phyloP scores from a whole-genome alignment of 2,113 vertebrate genomes.

The Phaethon lepturus region DNA sequence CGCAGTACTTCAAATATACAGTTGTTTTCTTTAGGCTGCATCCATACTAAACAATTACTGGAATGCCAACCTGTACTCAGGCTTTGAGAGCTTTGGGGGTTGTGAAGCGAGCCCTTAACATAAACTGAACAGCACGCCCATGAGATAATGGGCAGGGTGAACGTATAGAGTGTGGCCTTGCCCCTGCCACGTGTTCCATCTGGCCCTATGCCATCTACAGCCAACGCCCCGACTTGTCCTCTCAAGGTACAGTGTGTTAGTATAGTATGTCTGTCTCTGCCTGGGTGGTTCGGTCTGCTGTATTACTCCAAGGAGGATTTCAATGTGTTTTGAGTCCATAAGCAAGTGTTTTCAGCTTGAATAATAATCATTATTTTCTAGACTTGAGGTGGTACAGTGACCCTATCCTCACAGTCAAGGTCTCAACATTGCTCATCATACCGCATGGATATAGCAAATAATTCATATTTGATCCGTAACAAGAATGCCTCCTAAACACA shows the following conservation, averaged over 20 bases:
- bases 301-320: background rate
- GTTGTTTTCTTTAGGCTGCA: background rate
- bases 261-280: background rate
- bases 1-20: background rate
- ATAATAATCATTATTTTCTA: background rate
- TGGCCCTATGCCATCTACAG: background rate
- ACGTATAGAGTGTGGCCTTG: background rate
- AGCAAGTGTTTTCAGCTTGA: background rate
- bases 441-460: background rate
- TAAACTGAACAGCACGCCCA: background rate
- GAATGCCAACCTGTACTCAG: background rate
- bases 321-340: background rate
- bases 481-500: background rate
- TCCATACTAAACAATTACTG: background rate
- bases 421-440: background rate
- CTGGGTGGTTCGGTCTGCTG: background rate
- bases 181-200: background rate
- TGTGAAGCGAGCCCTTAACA: background rate
- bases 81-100: background rate
- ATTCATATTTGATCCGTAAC: background rate
- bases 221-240: background rate
- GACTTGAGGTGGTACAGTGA: background rate
- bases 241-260: background rate
- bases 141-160: background rate
- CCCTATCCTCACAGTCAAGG: accelerated